phyloP scores from a whole-genome alignment of 2,888 invertebrate species.

The Germaria angustata region DNA sequence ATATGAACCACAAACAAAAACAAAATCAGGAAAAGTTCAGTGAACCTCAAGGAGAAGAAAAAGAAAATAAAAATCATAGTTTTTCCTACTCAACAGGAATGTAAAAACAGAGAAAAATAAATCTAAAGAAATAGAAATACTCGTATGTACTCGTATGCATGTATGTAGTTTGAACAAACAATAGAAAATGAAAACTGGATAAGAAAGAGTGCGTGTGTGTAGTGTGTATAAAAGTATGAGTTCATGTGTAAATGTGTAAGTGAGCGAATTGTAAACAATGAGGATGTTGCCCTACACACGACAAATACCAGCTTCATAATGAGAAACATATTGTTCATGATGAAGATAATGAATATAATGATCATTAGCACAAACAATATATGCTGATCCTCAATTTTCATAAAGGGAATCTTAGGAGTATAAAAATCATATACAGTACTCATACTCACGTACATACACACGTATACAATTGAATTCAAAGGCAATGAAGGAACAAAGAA shows the following conservation, averaged over 20 bases:
- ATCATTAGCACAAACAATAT: slow-evolving; percentile 22
- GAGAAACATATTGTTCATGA: slow-evolving; percentile 2
- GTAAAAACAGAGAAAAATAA: slow-evolving; percentile 12
- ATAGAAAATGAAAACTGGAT: slow-evolving; percentile 49
- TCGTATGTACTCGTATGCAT: too few relatives aligned
- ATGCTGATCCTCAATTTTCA: slow-evolving; percentile 55
- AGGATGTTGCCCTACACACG: slow-evolving; percentile 60
- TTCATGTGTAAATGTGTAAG: background rate
- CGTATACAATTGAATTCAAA: background rate
- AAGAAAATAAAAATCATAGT: slow-evolving; percentile 12
- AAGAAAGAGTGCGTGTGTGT: slow-evolving; percentile 9
- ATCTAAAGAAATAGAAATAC: background rate
- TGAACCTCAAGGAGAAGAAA: slow-evolving; percentile 38
- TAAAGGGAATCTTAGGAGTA: too few relatives aligned
- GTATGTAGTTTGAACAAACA: slow-evolving; percentile 38
- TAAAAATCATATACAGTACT: slow-evolving; percentile 1
- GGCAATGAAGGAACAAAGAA: slow-evolving; percentile 27
- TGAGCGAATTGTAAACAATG: slow-evolving; percentile 40
- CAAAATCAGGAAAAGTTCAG: slow-evolving; percentile 36
- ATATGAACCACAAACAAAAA: background rate
- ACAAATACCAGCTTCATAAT: slow-evolving; percentile 39
- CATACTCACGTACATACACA: background rate
- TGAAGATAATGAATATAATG: slow-evolving; percentile 11
- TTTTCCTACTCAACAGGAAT: slow-evolving; percentile 31
- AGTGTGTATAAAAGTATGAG: slow-evolving; percentile 9